Evolutionary conservation across 2,888 invertebrate species (phyloP), one percentile per base, ranked within the genome.

Genomic region (Noctua janthe): DNA sequence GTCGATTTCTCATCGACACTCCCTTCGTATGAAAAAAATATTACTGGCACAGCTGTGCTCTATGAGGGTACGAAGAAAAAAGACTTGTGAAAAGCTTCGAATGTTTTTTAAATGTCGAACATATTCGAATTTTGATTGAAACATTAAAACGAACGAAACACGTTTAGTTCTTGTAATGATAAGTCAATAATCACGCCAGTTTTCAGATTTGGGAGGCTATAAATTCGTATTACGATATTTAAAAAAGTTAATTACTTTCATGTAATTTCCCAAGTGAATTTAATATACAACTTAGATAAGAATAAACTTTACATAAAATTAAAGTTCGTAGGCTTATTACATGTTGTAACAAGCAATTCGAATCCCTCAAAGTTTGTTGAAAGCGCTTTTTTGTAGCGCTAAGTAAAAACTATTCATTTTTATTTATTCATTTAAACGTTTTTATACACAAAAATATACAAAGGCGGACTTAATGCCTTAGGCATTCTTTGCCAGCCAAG

Each of bases 21-120:
- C 81, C 70, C 39, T 81, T 76, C 20, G 39, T 71, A 70, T 67
- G 47, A 78, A 81, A 69, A 56, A 59, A 72, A 82, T 83, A 85
- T 78, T 82, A 23, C 64, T 62, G 59, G n/a, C 76, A 71, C 82
- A 86, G 81, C 82, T 83, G 81, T 83, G 70, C 69, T 80, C 74
- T 10, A n/a, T n/a, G 15, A 29, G 7, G 1, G 17, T 39, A 43
- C 47, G 17, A 49, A 23, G 69, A 49, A 69, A 47, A 47, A 47
- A n/a, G 23, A 35, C 11, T n/a, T 62, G 29, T 43, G 43, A 35
- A 15, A 35, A 10, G 29, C 35, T 35, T 43, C 64, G 59, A 75
- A 78, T 23, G 35, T 70, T n/a, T 77, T 76, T 23, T 51, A 59
- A 35, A 54, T 35, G 39, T 51, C 17, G 51, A 75, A 70, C 23